Base-by-base conservation (phyloP, 2,888 invertebrate species). In the Leistus spinibarbis region DNA sequence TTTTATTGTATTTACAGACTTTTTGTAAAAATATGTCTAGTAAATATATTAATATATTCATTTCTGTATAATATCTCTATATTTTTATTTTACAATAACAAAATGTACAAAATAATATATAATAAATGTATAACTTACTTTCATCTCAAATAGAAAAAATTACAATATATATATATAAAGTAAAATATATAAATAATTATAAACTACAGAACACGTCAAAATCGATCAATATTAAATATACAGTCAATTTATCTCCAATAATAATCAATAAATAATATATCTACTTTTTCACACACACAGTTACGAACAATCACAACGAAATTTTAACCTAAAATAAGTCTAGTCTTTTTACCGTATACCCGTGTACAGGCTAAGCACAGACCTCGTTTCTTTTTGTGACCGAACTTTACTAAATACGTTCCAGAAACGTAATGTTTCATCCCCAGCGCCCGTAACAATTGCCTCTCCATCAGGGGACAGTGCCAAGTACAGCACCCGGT, bases 391-490 rank as follows among this genome's bases (percentile, higher is more conserved):
- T 85, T 95, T 95, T 83, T 96, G 96, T 76, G 96, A 96, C 54
- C 97, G 91, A 16, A 97, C 96, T 88, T 99, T 99, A 82, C 96
- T 97, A 87, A 99, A 99, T 0, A 99, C 98, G 88, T 98, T 98
- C 99, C 98, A 99, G 86, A 99, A 99, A 5, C 99, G 89, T 3
- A 99, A 88, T 0, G 99, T 99, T 85, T 99, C 99, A 86, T 99
- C 99, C 0, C 99, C 99, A 0, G 99, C 99, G 23, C 99, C 99
- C 0, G 99, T 99, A 0, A 99, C 99, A 78, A 99, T 99, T 1
- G 98, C 97, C 85, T 99, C 98, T 40, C 99, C 99, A 85, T 98
- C 98, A 0, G 99, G 99, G 2, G 98, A 98, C 85, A 99, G 91
- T 0, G 99, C 98, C 80, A 99, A 87, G 86, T 99, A 99, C 0